Conservation (phyloP, 1,140 invertebrate species). For the Aricia agestis region DNA sequence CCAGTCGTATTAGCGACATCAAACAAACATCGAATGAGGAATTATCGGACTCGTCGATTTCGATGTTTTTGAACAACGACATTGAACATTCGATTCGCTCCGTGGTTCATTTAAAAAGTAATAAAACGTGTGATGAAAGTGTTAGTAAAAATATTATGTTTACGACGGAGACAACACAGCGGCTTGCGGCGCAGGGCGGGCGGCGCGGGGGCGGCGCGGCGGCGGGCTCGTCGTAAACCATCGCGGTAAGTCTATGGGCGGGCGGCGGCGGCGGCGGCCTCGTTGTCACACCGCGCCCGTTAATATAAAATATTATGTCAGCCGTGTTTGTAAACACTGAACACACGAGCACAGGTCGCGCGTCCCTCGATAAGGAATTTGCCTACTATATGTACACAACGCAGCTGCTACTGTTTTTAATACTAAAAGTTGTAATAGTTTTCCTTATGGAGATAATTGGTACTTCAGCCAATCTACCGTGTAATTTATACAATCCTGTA, state of each 20-base stretch:
- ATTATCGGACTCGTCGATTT: not conserved
- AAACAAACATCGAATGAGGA: not conserved
- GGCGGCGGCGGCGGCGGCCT: too few species aligned
- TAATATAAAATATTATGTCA: not conserved
- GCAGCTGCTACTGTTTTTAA: too few species aligned
- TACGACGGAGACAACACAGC: not conserved
- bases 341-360: not conserved
- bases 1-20: not conserved
- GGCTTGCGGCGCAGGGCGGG: too few species aligned
- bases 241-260: not conserved
- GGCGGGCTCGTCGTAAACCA: not conserved
- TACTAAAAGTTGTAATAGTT: too few species aligned
- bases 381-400: too few species aligned
- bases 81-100: not conserved
- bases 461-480: too few species aligned
- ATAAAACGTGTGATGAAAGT: not conserved
- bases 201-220: too few species aligned
- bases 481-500: too few species aligned
- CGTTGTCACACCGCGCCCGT: not conserved
- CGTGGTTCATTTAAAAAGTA: not conserved
- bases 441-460: too few species aligned
- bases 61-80: not conserved
- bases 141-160: constrained; percentile 1
- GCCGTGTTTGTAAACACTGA: not conserved
- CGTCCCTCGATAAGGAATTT: too few species aligned